Conservation (phyloP, 2,113 vertebrate species). For the Phaethornis superciliosus region DNA sequence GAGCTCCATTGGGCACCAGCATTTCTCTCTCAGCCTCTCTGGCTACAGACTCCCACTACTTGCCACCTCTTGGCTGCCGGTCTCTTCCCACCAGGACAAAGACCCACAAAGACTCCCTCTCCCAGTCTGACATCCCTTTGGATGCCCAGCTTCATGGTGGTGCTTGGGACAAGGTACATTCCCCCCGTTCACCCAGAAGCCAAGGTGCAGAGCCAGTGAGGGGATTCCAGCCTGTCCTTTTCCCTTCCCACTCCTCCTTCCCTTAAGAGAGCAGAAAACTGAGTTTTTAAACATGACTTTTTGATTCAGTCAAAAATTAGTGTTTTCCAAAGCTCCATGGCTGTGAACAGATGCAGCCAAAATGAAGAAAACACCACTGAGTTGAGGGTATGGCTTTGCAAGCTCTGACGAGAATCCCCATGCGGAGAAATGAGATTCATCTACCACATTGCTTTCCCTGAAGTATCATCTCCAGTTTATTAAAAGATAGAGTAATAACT, state of each 20-base stretch:
- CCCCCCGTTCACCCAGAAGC: neutral
- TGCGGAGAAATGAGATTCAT: neutral
- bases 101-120: neutral
- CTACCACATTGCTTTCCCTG: neutral
- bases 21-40: neutral
- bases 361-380: fast-evolving
- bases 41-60: neutral
- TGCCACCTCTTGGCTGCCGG: neutral
- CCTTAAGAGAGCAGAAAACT: neutral
- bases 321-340: neutral
- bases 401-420: neutral
- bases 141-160: neutral
- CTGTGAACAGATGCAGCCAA: neutral
- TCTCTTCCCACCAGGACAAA: fast-evolving
- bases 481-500: neutral
- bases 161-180: neutral
- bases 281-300: neutral
- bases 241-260: neutral
- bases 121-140: neutral
- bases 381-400: neutral
- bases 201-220: fast-evolving
- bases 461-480: neutral
- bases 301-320: neutral
- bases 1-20: fast-evolving
- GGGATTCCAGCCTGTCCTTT: neutral